Conservation (phyloP, 2,797 vertebrate genomes). For the Tokudaia muenninki region DNA sequence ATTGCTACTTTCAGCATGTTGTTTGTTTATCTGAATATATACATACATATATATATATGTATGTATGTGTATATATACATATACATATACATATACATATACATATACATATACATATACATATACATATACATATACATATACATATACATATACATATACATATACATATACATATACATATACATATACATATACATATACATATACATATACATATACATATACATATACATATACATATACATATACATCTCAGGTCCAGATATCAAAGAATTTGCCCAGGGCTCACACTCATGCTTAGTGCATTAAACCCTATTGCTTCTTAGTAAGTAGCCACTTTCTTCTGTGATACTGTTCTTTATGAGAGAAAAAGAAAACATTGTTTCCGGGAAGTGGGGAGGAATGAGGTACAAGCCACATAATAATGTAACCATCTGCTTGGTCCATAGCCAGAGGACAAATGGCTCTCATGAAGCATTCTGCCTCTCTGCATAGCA, state of each 20-base stretch:
- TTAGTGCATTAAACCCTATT: neutral
- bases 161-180: neutral
- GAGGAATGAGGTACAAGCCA: neutral
- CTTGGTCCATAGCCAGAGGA: neutral
- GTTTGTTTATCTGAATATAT: neutral
- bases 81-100: too few species aligned
- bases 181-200: too few species aligned
- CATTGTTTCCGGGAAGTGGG: neutral
- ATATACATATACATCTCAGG: neutral
- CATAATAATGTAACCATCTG: neutral
- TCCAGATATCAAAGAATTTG: neutral
- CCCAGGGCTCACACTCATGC: neutral
- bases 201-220: too few species aligned
- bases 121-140: neutral
- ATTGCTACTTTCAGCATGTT: neutral
- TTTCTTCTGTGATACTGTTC: neutral
- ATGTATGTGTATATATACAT: too few species aligned
- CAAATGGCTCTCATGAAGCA: neutral
- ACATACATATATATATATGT: neutral
- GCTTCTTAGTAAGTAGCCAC: neutral
- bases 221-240: too few species aligned
- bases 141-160: too few species aligned
- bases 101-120: too few species aligned
- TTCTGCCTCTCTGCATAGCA: neutral
- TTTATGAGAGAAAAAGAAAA: neutral